Conservation (phyloP, 2,797 vertebrate genomes). For the Sebastes taczanowskii region DNA sequence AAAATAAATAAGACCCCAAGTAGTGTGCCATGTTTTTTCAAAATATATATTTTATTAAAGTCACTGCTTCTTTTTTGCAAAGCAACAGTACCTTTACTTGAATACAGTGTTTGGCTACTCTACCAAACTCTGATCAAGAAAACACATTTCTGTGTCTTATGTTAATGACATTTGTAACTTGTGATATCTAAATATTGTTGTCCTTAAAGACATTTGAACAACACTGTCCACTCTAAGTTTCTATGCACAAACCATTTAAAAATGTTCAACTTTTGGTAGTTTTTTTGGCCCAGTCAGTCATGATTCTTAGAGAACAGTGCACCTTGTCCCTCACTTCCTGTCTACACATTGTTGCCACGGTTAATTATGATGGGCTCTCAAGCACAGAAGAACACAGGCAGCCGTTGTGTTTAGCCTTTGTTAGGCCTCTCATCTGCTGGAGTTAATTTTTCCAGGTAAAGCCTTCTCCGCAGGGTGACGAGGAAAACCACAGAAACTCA, state of each 20-base stretch:
- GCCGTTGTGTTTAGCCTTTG: neutral
- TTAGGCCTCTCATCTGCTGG: neutral
- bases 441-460: neutral
- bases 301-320: neutral
- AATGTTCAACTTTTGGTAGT: neutral
- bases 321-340: neutral
- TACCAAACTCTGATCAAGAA: neutral
- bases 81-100: too few species aligned
- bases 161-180: neutral
- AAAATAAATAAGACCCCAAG: too few species aligned
- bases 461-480: neutral
- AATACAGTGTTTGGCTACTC: too few species aligned
- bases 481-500: slow-evolving; percentile 35
- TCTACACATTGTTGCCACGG: neutral
- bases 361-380: neutral
- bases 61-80: too few species aligned
- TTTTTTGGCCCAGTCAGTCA: neutral
- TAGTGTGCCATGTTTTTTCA: too few species aligned
- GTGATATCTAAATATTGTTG: neutral
- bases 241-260: neutral
- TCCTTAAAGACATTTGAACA: neutral
- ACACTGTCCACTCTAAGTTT: neutral
- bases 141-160: neutral
- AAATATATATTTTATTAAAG: too few species aligned
- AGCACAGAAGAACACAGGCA: neutral